phyloP scores from a whole-genome alignment of 2,888 invertebrate genomes.

The Amorpha juglandis region DNA sequence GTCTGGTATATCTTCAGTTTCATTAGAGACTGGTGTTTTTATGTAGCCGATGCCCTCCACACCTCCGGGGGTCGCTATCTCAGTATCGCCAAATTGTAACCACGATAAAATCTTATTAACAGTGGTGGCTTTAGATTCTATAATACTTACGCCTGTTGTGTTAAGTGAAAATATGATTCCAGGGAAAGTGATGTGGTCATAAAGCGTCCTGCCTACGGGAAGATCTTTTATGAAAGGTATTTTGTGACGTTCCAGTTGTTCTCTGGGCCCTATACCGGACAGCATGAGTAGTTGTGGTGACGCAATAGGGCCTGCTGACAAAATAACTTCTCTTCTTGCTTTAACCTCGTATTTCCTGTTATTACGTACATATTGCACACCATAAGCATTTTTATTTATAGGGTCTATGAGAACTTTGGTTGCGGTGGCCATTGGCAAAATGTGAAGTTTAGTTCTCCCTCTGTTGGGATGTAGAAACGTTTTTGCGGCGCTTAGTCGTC shows the following conservation, averaged over 20 bases:
- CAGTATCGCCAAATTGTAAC: slow-evolving; percentile 67
- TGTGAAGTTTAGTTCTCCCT: slow-evolving; percentile 82
- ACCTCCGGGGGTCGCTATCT: slow-evolving; percentile 82
- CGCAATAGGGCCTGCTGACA: slow-evolving; percentile 91
- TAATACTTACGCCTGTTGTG: slow-evolving; percentile 52
- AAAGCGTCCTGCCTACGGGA: slow-evolving; percentile 86
- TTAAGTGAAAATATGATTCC: slow-evolving; percentile 87
- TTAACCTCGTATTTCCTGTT: slow-evolving; percentile 67
- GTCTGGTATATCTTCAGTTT: slow-evolving; percentile 85
- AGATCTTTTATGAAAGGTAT: slow-evolving; percentile 84
- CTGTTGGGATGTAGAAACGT: slow-evolving; percentile 84
- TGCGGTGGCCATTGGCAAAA: slow-evolving; percentile 81
- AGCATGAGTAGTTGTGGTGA: slow-evolving; percentile 93
- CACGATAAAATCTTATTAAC: slow-evolving; percentile 53
- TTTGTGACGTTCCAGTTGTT: slow-evolving; percentile 80
- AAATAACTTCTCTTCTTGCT: slow-evolving; percentile 88
- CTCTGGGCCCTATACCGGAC: slow-evolving; percentile 87
- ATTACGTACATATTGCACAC: slow-evolving; percentile 81
- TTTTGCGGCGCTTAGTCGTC: slow-evolving; percentile 84
- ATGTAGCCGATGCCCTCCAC: slow-evolving; percentile 87
- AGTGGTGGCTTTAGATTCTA: slow-evolving; percentile 52
- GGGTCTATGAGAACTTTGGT: slow-evolving; percentile 82
- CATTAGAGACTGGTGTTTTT: slow-evolving; percentile 82
- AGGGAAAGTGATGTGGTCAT: slow-evolving; percentile 86
- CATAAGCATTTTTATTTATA: slow-evolving; percentile 74